Evolutionary conservation across 2,797 vertebrate species (phyloP).

Genomic region (Sebastes itinus): DNA sequence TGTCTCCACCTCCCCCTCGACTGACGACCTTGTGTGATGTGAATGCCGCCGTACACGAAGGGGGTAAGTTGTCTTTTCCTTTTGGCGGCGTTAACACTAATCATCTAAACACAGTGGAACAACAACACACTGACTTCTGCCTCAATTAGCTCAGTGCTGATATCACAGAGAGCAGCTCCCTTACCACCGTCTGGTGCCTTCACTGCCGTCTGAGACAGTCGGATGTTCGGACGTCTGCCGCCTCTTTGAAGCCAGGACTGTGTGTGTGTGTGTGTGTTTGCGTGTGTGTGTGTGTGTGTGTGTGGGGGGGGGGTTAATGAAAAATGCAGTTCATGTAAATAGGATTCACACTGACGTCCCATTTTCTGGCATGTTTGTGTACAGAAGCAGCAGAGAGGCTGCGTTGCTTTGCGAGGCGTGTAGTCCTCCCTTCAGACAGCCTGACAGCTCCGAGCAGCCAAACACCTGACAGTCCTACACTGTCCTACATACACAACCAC

Average conservation of each 20-base stretch:
- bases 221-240: no score
- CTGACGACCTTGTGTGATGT: slow-evolving; percentile 3
- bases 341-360: slow-evolving; percentile 18
- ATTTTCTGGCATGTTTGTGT: slow-evolving; percentile 42
- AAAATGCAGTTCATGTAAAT: slow-evolving; percentile 33
- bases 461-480: neutral
- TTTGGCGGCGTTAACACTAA: neutral
- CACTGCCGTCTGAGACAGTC: neutral
- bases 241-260: neutral
- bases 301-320: no score
- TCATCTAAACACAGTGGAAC: slow-evolving; percentile 8
- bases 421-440: slow-evolving; percentile 19
- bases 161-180: neutral
- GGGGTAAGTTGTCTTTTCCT: slow-evolving; percentile 61
- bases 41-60: slow-evolving; percentile 34
- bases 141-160: slow-evolving; percentile 20
- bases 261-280: neutral
- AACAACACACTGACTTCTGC: slow-evolving; percentile 5
- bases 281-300: neutral
- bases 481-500: slow-evolving; percentile 17
- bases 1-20: neutral
- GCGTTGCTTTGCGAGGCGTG: slow-evolving; percentile 4
- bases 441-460: slow-evolving; percentile 37
- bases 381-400: neutral
- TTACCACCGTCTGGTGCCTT: neutral